Evolutionary conservation across 1,140 invertebrate species (phyloP).

Genomic region (Cheumatopsyche charites): DNA sequence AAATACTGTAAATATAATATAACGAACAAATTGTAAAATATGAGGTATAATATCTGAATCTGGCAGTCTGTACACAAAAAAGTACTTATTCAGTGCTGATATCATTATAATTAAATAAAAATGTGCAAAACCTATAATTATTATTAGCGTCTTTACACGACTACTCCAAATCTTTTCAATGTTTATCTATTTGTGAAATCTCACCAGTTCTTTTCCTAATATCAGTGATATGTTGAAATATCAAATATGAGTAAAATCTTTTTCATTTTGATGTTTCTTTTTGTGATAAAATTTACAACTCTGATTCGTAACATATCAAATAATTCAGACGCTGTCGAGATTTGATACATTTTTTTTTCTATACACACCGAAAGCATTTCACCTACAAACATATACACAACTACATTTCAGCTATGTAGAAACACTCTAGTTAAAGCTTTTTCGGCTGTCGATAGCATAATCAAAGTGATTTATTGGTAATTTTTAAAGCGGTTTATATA

Average conservation of each 20-base stretch:
- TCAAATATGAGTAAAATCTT: slow-evolving; percentile 28
- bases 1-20: slow-evolving; percentile 23
- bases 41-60: slow-evolving; percentile 34
- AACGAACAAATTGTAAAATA: slow-evolving; percentile 18
- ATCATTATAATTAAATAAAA: slow-evolving; percentile 43
- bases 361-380: slow-evolving; percentile 49
- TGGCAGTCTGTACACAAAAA: slow-evolving; percentile 38
- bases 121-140: slow-evolving; percentile 48
- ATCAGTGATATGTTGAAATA: slow-evolving; percentile 46
- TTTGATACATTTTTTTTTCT: slow-evolving; percentile 42
- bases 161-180: slow-evolving; percentile 30
- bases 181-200: slow-evolving; percentile 35
- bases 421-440: slow-evolving; percentile 48
- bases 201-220: slow-evolving; percentile 35
- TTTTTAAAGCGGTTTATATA: too few species aligned
- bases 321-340: slow-evolving; percentile 35
- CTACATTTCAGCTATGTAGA: slow-evolving; percentile 45
- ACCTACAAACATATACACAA: slow-evolving; percentile 46
- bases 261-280: slow-evolving; percentile 38
- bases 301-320: slow-evolving; percentile 36
- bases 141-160: slow-evolving; percentile 42
- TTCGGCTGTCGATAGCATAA: slow-evolving; percentile 41
- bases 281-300: slow-evolving; percentile 44
- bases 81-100: slow-evolving; percentile 43
- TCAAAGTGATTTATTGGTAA: slow-evolving; percentile 7